A percentile compares a stretch with the other conserved stretches of the same genome.
Evolutionary conservation across 1,140 invertebrate species (phyloP).

Genomic region (Orchestia grillus): DNA sequence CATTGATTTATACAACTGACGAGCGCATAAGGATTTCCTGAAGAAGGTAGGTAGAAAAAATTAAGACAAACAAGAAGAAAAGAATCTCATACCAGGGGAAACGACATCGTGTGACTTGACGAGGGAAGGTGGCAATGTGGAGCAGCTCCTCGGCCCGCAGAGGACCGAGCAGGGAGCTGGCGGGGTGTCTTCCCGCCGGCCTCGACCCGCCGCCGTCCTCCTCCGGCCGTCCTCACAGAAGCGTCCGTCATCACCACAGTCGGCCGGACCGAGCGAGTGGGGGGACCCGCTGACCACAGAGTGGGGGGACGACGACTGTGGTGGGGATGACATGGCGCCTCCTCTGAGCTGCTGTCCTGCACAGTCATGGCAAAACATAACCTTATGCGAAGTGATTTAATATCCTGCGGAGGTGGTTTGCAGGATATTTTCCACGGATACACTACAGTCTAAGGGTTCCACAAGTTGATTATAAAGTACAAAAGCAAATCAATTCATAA

Average conservation of each 20-base stretch:
- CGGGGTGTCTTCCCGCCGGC: conserved; percentile 56
- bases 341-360: neutral
- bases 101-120: conserved; percentile 10
- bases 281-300: neutral
- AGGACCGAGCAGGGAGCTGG: conserved; percentile 56
- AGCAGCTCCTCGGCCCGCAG: conserved; percentile 50
- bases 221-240: neutral
- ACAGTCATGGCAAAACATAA: neutral
- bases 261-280: neutral
- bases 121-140: conserved; percentile 52
- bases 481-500: too few relatives aligned
- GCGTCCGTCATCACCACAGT: conserved; percentile 11
- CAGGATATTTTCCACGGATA: too few relatives aligned
- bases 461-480: too few relatives aligned
- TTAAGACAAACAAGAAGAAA: neutral
- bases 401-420: too few relatives aligned
- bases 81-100: conserved; percentile 13
- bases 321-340: neutral
- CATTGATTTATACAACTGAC: too few relatives aligned
- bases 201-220: neutral
- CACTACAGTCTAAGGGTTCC: too few relatives aligned
- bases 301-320: neutral
- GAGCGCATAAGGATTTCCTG: too few relatives aligned
- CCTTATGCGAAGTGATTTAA: too few relatives aligned
- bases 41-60: neutral